These are phyloP conservation scores for Genyomyrus donnyi DNA, from an alignment of 2,113 vertebrate genomes.

Conservation along the genomic window DNA sequence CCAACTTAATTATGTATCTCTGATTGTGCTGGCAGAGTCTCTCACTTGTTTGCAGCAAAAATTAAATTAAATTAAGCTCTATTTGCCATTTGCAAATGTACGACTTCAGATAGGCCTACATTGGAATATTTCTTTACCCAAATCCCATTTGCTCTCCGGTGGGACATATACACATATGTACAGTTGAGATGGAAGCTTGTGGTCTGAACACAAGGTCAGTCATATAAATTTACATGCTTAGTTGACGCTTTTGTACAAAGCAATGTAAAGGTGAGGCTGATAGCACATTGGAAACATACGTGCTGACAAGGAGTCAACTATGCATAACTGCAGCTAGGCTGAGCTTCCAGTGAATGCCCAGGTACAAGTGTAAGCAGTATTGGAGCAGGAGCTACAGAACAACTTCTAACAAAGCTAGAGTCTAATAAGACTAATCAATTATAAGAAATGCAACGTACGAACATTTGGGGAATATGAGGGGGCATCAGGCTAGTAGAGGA, in stretches of 20 bases:
- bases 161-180: not conserved
- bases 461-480: not conserved
- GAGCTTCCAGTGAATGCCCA: not conserved
- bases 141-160: too few relatives aligned
- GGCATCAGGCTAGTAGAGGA: not conserved
- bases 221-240: not conserved
- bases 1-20: not conserved
- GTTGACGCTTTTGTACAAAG: not conserved
- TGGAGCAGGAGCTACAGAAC: not conserved
- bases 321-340: not conserved
- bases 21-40: not conserved
- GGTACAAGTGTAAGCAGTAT: not conserved
- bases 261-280: not conserved
- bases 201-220: not conserved
- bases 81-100: not conserved
- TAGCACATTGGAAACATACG: not conserved
- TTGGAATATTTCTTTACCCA: too few relatives aligned
- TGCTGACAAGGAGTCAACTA: not conserved
- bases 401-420: not conserved
- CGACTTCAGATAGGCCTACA: too few relatives aligned
- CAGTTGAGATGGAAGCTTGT: not conserved
- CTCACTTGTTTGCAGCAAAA: not conserved
- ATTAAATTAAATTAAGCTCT: not conserved
- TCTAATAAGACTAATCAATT: not conserved
- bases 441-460: not conserved